Evolutionary conservation across 2,888 invertebrate species (phyloP), one percentile per base, ranked within the genome.

Genomic region (Ichneumoninae sp.): DNA sequence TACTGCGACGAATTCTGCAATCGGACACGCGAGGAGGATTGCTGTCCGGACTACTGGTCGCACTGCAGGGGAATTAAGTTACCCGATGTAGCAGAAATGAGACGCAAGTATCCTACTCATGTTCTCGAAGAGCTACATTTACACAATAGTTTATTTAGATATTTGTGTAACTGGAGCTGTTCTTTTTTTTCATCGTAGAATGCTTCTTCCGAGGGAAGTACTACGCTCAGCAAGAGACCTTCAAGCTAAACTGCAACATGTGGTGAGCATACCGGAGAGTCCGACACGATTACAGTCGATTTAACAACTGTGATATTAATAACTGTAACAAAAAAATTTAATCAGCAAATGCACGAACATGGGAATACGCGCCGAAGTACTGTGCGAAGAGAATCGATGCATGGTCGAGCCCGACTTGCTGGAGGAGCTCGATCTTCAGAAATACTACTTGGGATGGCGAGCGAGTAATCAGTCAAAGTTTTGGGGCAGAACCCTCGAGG

Each of bases 1-100:
- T 99, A 99, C 94, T 99, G 99, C 93, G 99, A 99, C 93, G 95
- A 97, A 87, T 99, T 98, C 94, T 99, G 99, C 94, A 96, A 97
- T 92, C 94, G 97, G 47, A 95, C 95, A 0, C 93, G 94, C 10
- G 95, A 95, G 52, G 96, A 96, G 88, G 99, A 99, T 93, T 99
- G 99, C 93, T 99, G 99, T 91, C 99, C 99, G 0, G 99, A 99
- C 94, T 99, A 96, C 93, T 96, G 95, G 93, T 94, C 95, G 0
- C 95, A 96, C 85, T 99, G 99, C 91, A 94, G 94, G 87, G 96
- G 96, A 8, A 87, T 92, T 19, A 75, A 83, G 5, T 74, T 88
- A 1, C 87, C 90, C 0, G 84, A 87, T 1, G 76, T 86, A 13
- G 72, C 62, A 40, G 86, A 84, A 72, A 74, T 87, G 3, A 71